These are phyloP conservation scores for Brevimyrus niger DNA, from an alignment of 2,113 vertebrate genomes.

Conservation along the genomic window DNA sequence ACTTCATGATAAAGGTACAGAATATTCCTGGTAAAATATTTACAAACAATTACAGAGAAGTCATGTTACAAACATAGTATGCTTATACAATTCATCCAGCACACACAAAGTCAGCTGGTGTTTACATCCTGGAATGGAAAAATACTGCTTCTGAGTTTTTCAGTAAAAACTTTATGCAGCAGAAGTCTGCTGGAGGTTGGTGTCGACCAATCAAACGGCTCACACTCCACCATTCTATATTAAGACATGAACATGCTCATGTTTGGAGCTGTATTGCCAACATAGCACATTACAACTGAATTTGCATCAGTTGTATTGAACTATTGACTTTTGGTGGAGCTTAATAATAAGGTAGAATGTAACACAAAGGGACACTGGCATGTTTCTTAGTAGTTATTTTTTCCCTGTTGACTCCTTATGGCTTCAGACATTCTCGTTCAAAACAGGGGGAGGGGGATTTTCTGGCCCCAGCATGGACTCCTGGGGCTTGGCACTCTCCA, in stretches of 20 bases:
- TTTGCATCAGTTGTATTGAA: neutral
- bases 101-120: neutral
- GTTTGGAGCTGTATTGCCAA: neutral
- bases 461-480: conserved; percentile 56
- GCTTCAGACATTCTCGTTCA: conserved; percentile 55
- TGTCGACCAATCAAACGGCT: neutral
- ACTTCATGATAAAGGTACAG: neutral
- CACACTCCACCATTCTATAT: neutral
- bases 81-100: neutral
- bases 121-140: neutral
- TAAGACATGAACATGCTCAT: neutral
- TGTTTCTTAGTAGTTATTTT: neutral
- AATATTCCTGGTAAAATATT: neutral
- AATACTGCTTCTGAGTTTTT: neutral
- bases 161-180: neutral
- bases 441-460: conserved; percentile 53
- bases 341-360: neutral
- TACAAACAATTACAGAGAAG: conserved; percentile 2
- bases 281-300: neutral
- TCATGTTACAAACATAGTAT: conserved; percentile 10
- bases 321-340: neutral
- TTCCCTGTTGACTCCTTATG: neutral
- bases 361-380: neutral
- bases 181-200: neutral
- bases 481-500: conserved; percentile 57